Base-by-base conservation (phyloP, 2,797 vertebrate species). In the Amphiprion clarkii region DNA sequence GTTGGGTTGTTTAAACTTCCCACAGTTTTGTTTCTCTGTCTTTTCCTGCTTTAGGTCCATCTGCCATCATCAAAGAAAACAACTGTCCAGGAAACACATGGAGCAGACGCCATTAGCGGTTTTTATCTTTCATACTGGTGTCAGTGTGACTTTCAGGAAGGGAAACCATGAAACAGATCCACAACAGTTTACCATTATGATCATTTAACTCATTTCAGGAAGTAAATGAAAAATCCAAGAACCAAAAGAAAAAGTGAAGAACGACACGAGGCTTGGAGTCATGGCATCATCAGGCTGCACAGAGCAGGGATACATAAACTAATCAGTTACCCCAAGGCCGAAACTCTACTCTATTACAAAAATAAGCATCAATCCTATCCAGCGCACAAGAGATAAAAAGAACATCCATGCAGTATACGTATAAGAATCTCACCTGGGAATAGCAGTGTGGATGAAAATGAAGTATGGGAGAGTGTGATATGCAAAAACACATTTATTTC, bases 1-100 rank as follows among this genome's bases (percentile, higher is more conserved):
- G 39, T 69, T 66, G 62, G 42, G 17, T 6, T 14, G 36, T 40
- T 69, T 25, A 58, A 74, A 69, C 53, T 51, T 70, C 65, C 62
- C 53, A 62, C 71, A 40, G 82, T 76, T 81, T 76, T 63, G 62
- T 76, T n/a, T 63, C 23, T 54, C 42, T 1, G 40, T 59, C 40
- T 70, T 29, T 9, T 46, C 36, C 21, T n/a, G 27, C 74, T 82
- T 83, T 40, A 71, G 9, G 33, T 63, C 79, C 81, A 78, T 77
- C 85, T 87, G 79, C 66, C 31, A 42, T 53, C 25, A 0, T n/a
- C 23, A 52, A 44, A 33, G 29, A 48, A 78, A 51, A 54, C 54
- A 36, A 73, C 59, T 49, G 56, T 54, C 67, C 58, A 23, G 12
- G 33, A 74, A 19, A 71, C 48, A 25, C 21, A 59, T 3, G 4